phyloP scores from a whole-genome alignment of 1,140 invertebrate genomes.

The Aradophagus sp. region DNA sequence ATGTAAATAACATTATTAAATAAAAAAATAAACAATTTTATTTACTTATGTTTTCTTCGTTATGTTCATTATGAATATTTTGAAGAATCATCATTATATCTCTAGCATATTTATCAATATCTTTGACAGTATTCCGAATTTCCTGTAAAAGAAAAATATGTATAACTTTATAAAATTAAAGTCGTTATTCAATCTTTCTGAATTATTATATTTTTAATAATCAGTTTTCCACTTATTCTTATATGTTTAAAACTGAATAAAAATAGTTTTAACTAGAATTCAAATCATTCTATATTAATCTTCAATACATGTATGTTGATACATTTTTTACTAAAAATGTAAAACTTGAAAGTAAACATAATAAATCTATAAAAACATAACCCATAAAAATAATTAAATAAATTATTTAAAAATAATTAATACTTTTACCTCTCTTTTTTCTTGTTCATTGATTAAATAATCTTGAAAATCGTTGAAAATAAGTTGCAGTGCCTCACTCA shows the following conservation, averaged over 20 bases:
- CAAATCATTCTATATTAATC: too few relatives aligned
- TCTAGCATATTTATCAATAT: constrained; percentile 81
- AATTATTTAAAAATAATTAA: constrained; percentile 11
- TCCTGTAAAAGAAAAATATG: constrained; percentile 74
- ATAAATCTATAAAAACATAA: too few relatives aligned
- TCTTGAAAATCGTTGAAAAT: constrained; percentile 81
- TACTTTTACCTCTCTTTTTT: constrained; percentile 77
- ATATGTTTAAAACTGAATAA: too few relatives aligned
- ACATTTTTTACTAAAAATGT: too few relatives aligned
- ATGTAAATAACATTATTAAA: too few relatives aligned
- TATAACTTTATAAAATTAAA: not conserved
- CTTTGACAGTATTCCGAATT: constrained; percentile 80
- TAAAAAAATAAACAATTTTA: constrained; percentile 11
- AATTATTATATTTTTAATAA: not conserved
- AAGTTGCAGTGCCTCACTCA: constrained; percentile 65
- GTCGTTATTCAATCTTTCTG: too few relatives aligned
- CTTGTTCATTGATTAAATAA: constrained; percentile 79
- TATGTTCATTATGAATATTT: constrained; percentile 80
- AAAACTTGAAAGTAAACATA: too few relatives aligned
- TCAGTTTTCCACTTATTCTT: too few relatives aligned
- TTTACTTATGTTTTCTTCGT: constrained; percentile 76
- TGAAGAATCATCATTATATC: constrained; percentile 83
- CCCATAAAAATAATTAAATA: constrained; percentile 9
- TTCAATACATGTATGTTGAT: too few relatives aligned
- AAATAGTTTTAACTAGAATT: too few relatives aligned